Evolutionary conservation across 2,797 vertebrate genomes (phyloP), one percentile per base, ranked within the genome.

Genomic region (Cirrhinus molitorella): DNA sequence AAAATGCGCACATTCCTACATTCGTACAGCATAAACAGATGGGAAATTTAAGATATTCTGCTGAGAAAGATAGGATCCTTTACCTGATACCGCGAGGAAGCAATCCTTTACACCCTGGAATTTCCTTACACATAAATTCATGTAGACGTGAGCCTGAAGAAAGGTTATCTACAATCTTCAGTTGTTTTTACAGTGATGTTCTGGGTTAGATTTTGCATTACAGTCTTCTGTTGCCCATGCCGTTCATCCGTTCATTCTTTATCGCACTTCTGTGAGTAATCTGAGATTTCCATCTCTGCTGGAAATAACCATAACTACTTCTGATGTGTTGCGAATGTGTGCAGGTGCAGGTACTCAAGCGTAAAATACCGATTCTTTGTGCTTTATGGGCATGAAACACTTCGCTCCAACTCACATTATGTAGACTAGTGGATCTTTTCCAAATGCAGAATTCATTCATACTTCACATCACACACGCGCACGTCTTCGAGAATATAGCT

Each of bases 1-100:
- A 86, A 92, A 93, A 94, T 94, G 91, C 90, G 92, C 85, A 63
- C 74, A 92, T 92, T 92, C 85, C 86, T 88, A 70, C 85, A 89
- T 89, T 88, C 91, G 85, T 92, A 93, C 92, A 89, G 90, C 88
- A 93, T 92, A 91, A 94, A 93, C 94, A 93, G 93, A 94, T 92
- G 91, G 90, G 45, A 83, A 86, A 40, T 88, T 85, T 89, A 89
- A 90, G 90, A 91, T 73, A 51, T 43, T 82, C 76, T 67, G 81
- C 43, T 63, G 71, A 63, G 79, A 49, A 7, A 87, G 77, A 84
- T 63, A 72, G 83, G 87, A 85, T 87, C 45, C 23, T 74, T 80
- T 80, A 88, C 90, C 85, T 77, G 45, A 84, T 87, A 89, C 90
- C 91, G 86, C 88, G 84, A 73, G 59, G 43, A 72, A 78, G 53